Percentiles rank a stretch among this genome's conserved stretches.
phyloP scores from a whole-genome alignment of 1,140 invertebrate species.

The Zophobas morio region DNA sequence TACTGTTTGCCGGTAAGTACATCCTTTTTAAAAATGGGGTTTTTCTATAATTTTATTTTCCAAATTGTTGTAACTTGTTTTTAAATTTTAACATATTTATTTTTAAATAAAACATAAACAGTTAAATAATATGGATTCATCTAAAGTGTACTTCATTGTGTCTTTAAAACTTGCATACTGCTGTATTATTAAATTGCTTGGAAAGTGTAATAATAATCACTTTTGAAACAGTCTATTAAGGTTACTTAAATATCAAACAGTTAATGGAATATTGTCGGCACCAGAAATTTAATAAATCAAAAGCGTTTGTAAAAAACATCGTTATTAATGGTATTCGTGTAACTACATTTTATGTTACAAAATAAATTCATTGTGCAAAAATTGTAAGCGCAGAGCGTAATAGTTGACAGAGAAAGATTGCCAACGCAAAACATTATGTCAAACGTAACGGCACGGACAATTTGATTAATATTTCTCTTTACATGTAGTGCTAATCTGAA shows the following conservation, averaged over 20 bases:
- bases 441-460: conserved; percentile 2
- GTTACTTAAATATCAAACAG: conserved; percentile 15
- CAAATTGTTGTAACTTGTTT: too few relatives aligned
- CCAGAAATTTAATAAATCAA: conserved; percentile 20
- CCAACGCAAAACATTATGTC: conserved; percentile 1
- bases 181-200: too few relatives aligned
- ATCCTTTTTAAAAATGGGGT: too few relatives aligned
- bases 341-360: conserved; percentile 10
- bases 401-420: background rate
- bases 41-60: too few relatives aligned
- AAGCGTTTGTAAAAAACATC: conserved; percentile 7
- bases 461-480: conserved; percentile 15
- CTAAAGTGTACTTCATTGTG: background rate
- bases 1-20: too few relatives aligned
- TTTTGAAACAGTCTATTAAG: background rate
- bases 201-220: too few relatives aligned
- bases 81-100: too few relatives aligned
- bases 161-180: background rate
- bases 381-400: too few relatives aligned
- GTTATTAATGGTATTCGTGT: conserved; percentile 11
- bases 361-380: conserved; percentile 2
- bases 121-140: too few relatives aligned
- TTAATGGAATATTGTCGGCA: conserved; percentile 16
- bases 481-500: background rate
- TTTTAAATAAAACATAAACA: too few relatives aligned